Evolutionary conservation across 2,113 vertebrate species (phyloP), one percentile per base, ranked within the genome.

Genomic region (Corvus moneduloides): DNA sequence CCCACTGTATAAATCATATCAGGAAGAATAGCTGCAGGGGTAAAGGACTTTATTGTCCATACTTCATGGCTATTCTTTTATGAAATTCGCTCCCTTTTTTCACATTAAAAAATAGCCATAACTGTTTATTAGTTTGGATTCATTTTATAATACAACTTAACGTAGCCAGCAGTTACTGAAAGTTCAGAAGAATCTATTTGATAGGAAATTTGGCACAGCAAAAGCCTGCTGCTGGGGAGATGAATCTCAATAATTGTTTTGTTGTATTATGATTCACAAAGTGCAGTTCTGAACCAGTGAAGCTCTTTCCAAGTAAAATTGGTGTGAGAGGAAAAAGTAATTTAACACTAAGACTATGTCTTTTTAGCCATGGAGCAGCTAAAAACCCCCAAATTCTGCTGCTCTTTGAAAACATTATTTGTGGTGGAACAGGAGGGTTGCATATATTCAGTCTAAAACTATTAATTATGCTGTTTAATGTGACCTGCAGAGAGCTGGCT

Each of bases 401-500:
- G 51, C 30, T 76, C 30, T 61, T 72, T 35, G 63, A 58, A 79
- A 73, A 55, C 3, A 1, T 48, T 79, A 21, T 74, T 89, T 89
- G 71, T 16, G 11, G 59, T 59, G 73, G 72, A 93, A 35, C 32
- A 28, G 69, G 56, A 89, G 51, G 43, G 35, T 55, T 81, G 83
- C 73, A n/a, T 43, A 11, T n/a, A 58, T 82, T 93, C 86, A 79
- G 58, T 73, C 54, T 78, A 63, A 89, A 96, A 93, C 93, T 94
- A 94, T 97, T 96, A 94, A 95, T 97, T 97, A 94, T 93, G 91
- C 88, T 92, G 86, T 91, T 85, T 96, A 94, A 97, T 81, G 66
- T 84, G 92, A 97, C 95, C 96, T 95, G 89, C 93, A 62, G 96
- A 96, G 96, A 97, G 89, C 63, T 76, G 81, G 51, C 89, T 96